Percentiles rank a stretch among this genome's conserved stretches.
phyloP scores from a whole-genome alignment of 2,888 invertebrate species.

The Cordilura impudica region DNA sequence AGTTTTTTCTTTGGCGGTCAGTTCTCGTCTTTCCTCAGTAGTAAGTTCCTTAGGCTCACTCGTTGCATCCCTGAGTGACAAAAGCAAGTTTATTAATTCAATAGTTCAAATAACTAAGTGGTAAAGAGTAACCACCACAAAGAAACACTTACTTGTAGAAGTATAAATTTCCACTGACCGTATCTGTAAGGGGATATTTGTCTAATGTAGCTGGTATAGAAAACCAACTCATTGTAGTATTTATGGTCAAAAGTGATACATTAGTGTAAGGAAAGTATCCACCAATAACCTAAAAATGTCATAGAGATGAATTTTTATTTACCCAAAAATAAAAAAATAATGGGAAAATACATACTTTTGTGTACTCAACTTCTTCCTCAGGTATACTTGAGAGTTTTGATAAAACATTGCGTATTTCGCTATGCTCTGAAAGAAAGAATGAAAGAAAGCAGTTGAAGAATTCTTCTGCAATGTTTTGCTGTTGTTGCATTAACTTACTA shows the following conservation, averaged over 20 bases:
- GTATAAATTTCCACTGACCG: constrained; percentile 82
- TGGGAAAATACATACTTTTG: constrained; percentile 76
- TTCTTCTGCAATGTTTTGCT: background rate
- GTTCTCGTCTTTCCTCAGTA: constrained; percentile 81
- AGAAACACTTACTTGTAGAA: constrained; percentile 81
- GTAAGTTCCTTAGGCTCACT: constrained; percentile 81
- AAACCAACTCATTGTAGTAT: constrained; percentile 82
- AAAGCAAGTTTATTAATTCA: background rate
- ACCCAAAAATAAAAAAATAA: background rate
- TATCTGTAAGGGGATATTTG: constrained; percentile 80
- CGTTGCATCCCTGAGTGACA: constrained; percentile 80
- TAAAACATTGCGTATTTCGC: constrained; percentile 79
- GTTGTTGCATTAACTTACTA: constrained; percentile 73
- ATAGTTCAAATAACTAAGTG: constrained; percentile 22
- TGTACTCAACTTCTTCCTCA: constrained; percentile 82
- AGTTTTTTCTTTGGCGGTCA: constrained; percentile 81
- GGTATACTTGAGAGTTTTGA: constrained; percentile 81
- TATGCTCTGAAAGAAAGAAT: constrained; percentile 72
- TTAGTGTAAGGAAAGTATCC: constrained; percentile 82
- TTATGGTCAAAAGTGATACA: constrained; percentile 81
- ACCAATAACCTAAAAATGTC: constrained; percentile 69
- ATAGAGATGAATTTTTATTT: background rate
- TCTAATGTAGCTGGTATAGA: constrained; percentile 79
- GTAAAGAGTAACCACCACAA: background rate
- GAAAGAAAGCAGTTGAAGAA: background rate